phyloP scores from a whole-genome alignment of 2,888 invertebrate species.

The Drosophila macrospina region DNA sequence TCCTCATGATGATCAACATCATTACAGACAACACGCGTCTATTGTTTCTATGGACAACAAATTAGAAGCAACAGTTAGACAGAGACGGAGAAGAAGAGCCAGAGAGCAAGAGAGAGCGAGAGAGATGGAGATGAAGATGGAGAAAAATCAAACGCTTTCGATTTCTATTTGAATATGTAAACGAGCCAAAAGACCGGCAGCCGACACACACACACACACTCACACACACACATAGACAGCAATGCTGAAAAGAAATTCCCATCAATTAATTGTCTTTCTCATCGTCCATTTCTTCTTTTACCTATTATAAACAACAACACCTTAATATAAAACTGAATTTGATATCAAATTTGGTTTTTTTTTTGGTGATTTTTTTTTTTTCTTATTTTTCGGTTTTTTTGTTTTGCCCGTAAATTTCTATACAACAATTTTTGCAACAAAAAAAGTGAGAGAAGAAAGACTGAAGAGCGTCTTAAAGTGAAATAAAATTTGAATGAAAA shows the following conservation, averaged over 20 bases:
- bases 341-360: conserved; percentile 22
- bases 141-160: conserved; percentile 75
- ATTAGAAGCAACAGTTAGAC: conserved; percentile 61
- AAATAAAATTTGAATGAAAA: conserved; percentile 79
- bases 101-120: not conserved
- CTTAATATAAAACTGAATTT: conserved; percentile 11
- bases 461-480: conserved; percentile 42
- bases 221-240: conserved; percentile 25
- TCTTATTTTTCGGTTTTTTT: conserved; percentile 27
- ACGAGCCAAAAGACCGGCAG: conserved; percentile 70
- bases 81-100: not conserved
- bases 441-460: conserved; percentile 10
- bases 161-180: conserved; percentile 79
- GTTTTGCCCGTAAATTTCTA: conserved; percentile 59
- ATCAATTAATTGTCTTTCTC: conserved; percentile 72
- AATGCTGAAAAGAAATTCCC: conserved; percentile 74
- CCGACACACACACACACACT: conserved; percentile 32
- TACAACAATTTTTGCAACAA: conserved; percentile 51
- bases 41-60: conserved; percentile 65
- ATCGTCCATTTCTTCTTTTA: conserved; percentile 25
- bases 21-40: conserved; percentile 36
- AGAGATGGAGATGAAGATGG: conserved; percentile 9
- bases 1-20: conserved; percentile 13
- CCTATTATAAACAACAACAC: conserved; percentile 14
- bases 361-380: conserved; percentile 40